Conservation (phyloP, 2,888 invertebrate genomes). For the Bugula neritina region DNA sequence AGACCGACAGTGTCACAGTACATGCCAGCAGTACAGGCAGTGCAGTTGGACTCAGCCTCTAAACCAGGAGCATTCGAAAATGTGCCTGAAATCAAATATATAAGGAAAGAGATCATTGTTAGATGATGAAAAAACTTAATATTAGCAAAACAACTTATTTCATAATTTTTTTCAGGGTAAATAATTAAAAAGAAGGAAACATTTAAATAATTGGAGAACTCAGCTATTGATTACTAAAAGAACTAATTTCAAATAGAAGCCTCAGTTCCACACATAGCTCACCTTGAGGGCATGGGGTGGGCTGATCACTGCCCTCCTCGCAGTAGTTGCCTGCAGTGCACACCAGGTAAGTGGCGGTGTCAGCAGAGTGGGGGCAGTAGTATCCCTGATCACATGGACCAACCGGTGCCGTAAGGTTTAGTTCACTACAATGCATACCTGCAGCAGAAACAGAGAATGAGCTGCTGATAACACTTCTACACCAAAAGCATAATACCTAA, state of each 20-base stretch:
- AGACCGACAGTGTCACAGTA: slow-evolving; percentile 42
- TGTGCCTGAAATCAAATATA: slow-evolving; percentile 38
- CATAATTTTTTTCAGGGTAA: too few species aligned
- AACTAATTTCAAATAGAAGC: too few species aligned
- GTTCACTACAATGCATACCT: slow-evolving; percentile 42
- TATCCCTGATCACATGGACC: slow-evolving; percentile 44
- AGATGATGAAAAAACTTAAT: too few species aligned
- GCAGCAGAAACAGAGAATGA: not conserved
- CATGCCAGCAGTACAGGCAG: slow-evolving; percentile 39
- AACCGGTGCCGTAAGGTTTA: slow-evolving; percentile 39
- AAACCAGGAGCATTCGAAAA: slow-evolving; percentile 37
- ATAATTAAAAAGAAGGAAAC: too few species aligned
- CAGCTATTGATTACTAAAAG: too few species aligned
- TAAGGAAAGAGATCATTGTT: too few species aligned
- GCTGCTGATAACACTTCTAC: too few species aligned
- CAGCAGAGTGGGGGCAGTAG: slow-evolving; percentile 43
- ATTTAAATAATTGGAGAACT: too few species aligned
- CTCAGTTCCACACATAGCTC: too few species aligned
- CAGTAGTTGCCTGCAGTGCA: slow-evolving; percentile 46
- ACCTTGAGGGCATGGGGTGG: slow-evolving; percentile 43
- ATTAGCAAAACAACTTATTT: too few species aligned
- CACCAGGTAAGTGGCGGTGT: slow-evolving; percentile 35
- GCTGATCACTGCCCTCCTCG: slow-evolving; percentile 37
- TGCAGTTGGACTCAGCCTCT: slow-evolving; percentile 40
- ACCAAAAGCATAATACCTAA: too few species aligned